Evolutionary conservation across 2,797 vertebrate genomes (phyloP), one percentile per base, ranked within the genome.

Genomic region (Salarias fasciatus): DNA sequence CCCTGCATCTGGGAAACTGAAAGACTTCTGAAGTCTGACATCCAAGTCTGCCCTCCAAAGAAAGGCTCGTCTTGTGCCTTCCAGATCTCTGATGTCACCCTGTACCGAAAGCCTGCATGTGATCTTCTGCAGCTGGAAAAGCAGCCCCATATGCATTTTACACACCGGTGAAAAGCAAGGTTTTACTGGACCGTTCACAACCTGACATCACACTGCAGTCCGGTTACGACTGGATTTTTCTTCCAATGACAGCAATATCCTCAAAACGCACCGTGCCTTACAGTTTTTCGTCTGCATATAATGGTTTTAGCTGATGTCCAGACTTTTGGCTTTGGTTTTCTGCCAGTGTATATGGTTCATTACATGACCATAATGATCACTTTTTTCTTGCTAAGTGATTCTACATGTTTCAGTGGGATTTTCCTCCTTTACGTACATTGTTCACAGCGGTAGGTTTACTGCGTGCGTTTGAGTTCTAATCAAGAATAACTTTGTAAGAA

Each of bases 81-180:
- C 73, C 69, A 72, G 13, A 67, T 89, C 77, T 83, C 79, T 85
- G 77, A 89, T 78, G 87, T 88, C 73, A 73, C 63, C 53, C 72
- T 84, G 83, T 55, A 75, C 70, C 66, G 59, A 65, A 66, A 87
- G 80, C 82, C 79, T 82, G 62, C 37, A 77, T 87, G 70, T 86
- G 89, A 87, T 87, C 73, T 67, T 75, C 79, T 87, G 84, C 80
- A 86, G 89, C 85, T 89, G 85, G 71, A 81, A 52, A 69, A 72
- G 73, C 59, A 53, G 60, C 56, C 67, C 67, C 83, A 80, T 80
- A 86, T 90, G 84, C 73, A 78, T 83, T 89, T 86, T 72, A 75
- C 71, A 80, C 88, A 81, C 88, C 81, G 78, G 14, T 71, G 74
- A 52, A 76, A 81, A 76, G 65, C 68, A 74, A 55, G 46, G 60